Evolutionary conservation across 30 jellyfish, hydroid and myxozoan species (phyloP), one percentile per base, ranked within the genome.

Genomic region (Euphysa ruthae): DNA sequence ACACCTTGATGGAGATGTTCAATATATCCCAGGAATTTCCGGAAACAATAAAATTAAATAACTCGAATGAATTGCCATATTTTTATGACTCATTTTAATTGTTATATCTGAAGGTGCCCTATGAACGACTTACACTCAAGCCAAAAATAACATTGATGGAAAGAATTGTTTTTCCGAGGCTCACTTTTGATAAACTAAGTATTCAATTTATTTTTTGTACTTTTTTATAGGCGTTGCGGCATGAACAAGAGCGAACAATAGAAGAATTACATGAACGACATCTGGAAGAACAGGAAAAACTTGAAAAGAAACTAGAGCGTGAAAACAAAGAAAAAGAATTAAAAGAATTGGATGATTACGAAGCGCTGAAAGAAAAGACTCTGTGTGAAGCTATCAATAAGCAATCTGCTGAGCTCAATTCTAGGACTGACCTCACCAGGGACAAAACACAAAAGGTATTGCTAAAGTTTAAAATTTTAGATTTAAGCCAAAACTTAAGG

Each of bases 391-490:
- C 77, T 12, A 60, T 74, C 51, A 78, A 76, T 58, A 73, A 90
- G 26, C 97, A 88, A 69, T 89, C 89, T 4, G 93, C 93, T 0
- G 97, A 88, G 28, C 52, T 79, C 58, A 70, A 91, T 2, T 66
- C 97, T 15, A 66, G 97, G 43, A 68, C 79, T 54, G 94, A 88
- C 26, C 66, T 63, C 34, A 33, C 77, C 19, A 12, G 63, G 7
- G 77, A 63, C 8, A 63, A 63, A 34, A 34, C 33, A 14, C 61
- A 31, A 42, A 16, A 63, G 66, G 77, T 63, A 56, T 0, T n/a
- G 55, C 16, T 42, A 18, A 13, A n/a, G n/a, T n/a, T n/a, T n/a
- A n/a, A n/a, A n/a, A n/a, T n/a, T n/a, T n/a, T n/a, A n/a, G n/a
- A n/a, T n/a, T n/a, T n/a, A n/a, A n/a, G n/a, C n/a, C n/a, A n/a